phyloP scores from a whole-genome alignment of 2,113 vertebrate genomes.

The Theropithecus gelada region DNA sequence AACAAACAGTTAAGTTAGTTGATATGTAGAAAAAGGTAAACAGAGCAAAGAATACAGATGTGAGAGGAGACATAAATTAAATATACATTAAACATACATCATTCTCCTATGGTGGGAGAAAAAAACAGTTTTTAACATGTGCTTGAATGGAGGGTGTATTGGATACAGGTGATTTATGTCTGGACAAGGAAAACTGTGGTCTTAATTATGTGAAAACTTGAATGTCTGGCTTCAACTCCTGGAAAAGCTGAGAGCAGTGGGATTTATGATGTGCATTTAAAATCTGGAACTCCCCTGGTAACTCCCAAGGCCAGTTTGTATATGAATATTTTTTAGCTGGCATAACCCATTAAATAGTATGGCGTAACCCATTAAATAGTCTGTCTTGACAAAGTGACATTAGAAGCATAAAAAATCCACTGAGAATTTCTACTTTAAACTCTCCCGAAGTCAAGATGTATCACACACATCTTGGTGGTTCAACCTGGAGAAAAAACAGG shows the following conservation, averaged over 20 bases:
- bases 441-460: not conserved
- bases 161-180: not conserved
- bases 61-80: not conserved
- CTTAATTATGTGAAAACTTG: not conserved
- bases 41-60: not conserved
- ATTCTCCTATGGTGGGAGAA: not conserved
- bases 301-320: not conserved
- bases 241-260: not conserved
- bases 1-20: not conserved
- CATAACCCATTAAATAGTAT: not conserved
- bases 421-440: not conserved
- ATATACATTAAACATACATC: not conserved
- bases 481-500: not conserved
- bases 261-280: not conserved
- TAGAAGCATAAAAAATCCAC: not conserved
- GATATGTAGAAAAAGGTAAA: not conserved
- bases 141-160: not conserved
- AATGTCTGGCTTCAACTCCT: not conserved
- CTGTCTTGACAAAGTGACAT: not conserved
- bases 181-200: too few species aligned
- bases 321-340: not conserved
- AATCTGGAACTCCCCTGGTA: not conserved
- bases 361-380: not conserved
- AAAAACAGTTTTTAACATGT: not conserved
- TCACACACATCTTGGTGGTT: not conserved